These are phyloP conservation scores for Melanaphis sacchari DNA, from an alignment of 1,140 invertebrate species.

Conservation along the genomic window DNA sequence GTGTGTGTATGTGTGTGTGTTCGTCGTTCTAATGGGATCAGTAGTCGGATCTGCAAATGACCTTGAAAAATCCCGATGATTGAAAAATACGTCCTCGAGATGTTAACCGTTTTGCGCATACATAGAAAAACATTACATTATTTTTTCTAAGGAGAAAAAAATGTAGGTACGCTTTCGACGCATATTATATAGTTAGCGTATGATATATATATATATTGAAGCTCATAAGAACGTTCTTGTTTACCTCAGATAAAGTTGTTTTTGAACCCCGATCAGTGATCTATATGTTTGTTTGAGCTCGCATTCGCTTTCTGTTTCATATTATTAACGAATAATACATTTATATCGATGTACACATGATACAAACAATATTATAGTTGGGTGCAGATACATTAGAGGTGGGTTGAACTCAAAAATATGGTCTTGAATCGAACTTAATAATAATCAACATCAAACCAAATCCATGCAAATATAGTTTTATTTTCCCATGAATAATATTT, in stretches of 20 bases:
- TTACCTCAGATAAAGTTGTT: background rate
- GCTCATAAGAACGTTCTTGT: background rate
- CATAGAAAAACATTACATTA: background rate
- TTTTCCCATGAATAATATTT: too few species aligned
- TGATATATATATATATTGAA: background rate
- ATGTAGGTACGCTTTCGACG: background rate
- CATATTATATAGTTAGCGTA: background rate
- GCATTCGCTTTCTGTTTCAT: background rate
- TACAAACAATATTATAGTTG: too few species aligned
- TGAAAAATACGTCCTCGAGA: background rate
- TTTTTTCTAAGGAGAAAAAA: background rate
- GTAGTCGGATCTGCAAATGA: background rate
- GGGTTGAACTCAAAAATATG: too few species aligned
- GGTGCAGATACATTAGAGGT: too few species aligned
- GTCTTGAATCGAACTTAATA: too few species aligned
- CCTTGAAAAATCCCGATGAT: background rate
- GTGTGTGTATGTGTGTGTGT: background rate
- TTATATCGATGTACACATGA: background rate
- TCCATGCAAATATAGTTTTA: too few species aligned
- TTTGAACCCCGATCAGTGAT: background rate
- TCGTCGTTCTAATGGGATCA: background rate
- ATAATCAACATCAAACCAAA: too few species aligned
- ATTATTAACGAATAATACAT: background rate
- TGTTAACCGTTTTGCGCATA: background rate
- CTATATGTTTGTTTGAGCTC: background rate